phyloP scores from a whole-genome alignment of 1,140 invertebrate species.

The Lasioglossum albipes region DNA sequence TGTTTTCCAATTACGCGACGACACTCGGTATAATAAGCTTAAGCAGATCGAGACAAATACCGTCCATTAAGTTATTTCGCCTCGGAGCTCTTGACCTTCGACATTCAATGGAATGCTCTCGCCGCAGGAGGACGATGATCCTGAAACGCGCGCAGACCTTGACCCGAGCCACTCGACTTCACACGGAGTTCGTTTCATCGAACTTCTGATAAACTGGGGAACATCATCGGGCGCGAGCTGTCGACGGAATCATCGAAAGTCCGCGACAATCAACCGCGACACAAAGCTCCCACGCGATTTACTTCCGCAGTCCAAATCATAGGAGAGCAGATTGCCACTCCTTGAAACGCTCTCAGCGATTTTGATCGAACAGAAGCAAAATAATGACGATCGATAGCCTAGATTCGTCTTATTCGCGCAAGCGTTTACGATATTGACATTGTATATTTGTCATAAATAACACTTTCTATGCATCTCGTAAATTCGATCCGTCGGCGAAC shows the following conservation, averaged over 20 bases:
- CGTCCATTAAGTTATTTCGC: slow-evolving; percentile 43
- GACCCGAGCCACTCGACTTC: slow-evolving; percentile 35
- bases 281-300: too few relatives aligned
- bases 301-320: too few relatives aligned
- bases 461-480: slow-evolving; percentile 22
- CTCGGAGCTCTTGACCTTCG: slow-evolving; percentile 51
- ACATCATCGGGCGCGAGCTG: too few relatives aligned
- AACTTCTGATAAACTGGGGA: slow-evolving; percentile 22
- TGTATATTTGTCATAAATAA: not conserved
- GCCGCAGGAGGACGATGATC: slow-evolving; percentile 50
- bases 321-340: too few relatives aligned
- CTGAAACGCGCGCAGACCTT: slow-evolving; percentile 49
- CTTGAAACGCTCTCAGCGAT: too few relatives aligned
- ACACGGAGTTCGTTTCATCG: slow-evolving; percentile 26
- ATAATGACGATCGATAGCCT: not conserved
- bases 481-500: not conserved
- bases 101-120: slow-evolving; percentile 54
- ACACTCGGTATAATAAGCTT: slow-evolving; percentile 23
- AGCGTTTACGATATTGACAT: not conserved
- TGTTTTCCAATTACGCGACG: slow-evolving; percentile 25
- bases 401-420: not conserved
- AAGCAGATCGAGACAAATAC: slow-evolving; percentile 46
- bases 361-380: not conserved
- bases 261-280: too few relatives aligned
- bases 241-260: too few relatives aligned